Base-by-base conservation (phyloP, 2,797 vertebrate species). In the Euthynnus affinis region DNA sequence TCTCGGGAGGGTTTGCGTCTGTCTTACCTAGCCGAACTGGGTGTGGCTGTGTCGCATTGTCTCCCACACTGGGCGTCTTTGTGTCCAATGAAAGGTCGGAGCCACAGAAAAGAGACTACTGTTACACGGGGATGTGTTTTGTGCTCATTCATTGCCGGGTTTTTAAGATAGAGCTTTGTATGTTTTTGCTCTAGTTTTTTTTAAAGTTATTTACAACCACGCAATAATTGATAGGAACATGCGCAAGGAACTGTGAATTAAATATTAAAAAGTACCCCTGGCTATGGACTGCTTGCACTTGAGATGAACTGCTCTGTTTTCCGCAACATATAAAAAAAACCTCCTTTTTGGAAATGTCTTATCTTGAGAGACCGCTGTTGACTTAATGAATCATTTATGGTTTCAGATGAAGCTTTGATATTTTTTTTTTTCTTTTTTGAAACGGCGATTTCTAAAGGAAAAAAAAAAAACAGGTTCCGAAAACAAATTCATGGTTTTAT, bases 1-100 rank as follows among this genome's bases (percentile, higher is more conserved):
- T 91, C 92, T 89, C 90, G 0, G 78, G 91, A 89, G 93, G 93
- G 52, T 63, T 76, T 46, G 87, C 87, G 78, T 88, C 83, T 71
- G 78, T 85, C 79, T 73, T 90, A 93, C 93, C 91, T 93, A 90
- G 82, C 77, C 84, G 86, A 73, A 60, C 91, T 86, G 94, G 94
- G 94, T 93, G 94, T 94, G 94, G 88, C 87, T 22, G 72, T 51
- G 79, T 84, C 75, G 67, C 88, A 92, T 93, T 95, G 93, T 94
- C 86, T 87, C 82, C 80, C 79, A 85, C 88, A 91, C 86, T 89
- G 90, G 87, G 76, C 9, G 89, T 89, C 90, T 92, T 94, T 94
- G 91, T 94, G 87, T 83, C 80, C 81, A 4, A 7, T 91, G 91
- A 93, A 93, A 92, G 85, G 87, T 88, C 51, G 32, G n/a, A 79